Conservation (phyloP, 1,140 invertebrate genomes). For the Orius insidiosus region DNA sequence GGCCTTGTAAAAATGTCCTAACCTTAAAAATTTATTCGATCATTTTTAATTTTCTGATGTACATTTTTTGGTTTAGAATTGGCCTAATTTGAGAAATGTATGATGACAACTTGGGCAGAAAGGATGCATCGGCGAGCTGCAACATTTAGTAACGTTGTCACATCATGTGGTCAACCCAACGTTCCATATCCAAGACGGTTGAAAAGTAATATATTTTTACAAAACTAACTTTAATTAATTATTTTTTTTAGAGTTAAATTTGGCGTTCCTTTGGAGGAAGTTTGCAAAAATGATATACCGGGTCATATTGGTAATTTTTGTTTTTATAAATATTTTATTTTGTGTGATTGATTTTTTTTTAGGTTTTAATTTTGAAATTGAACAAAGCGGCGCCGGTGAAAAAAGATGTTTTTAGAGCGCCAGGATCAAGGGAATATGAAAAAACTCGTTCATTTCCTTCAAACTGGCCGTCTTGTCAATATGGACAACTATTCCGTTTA, state of each 20-base stretch:
- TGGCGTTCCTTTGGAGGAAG: conserved; percentile 70
- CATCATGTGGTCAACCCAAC: conserved; percentile 61
- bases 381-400: conserved; percentile 87
- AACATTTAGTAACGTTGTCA: conserved; percentile 73
- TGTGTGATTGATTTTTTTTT: too few relatives aligned
- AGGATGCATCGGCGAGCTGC: conserved; percentile 75
- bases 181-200: conserved; percentile 58
- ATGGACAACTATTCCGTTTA: conserved; percentile 96
- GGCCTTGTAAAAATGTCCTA: too few relatives aligned
- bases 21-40: too few relatives aligned
- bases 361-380: conserved; percentile 81
- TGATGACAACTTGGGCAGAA: conserved; percentile 78
- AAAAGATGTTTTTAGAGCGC: conserved; percentile 85
- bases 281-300: conserved; percentile 84
- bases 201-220: conserved; percentile 55
- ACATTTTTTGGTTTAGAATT: too few relatives aligned
- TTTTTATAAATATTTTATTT: not conserved
- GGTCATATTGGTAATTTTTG: conserved; percentile 64
- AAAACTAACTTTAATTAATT: conserved; percentile 14
- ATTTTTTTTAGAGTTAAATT: conserved; percentile 61
- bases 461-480: conserved; percentile 89
- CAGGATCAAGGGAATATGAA: conserved; percentile 87
- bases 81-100: conserved; percentile 11
- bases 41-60: too few relatives aligned
- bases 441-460: conserved; percentile 88